Evolutionary conservation across 2,797 vertebrate species (phyloP).

Genomic region (Poeciliopsis paucimaculata): DNA sequence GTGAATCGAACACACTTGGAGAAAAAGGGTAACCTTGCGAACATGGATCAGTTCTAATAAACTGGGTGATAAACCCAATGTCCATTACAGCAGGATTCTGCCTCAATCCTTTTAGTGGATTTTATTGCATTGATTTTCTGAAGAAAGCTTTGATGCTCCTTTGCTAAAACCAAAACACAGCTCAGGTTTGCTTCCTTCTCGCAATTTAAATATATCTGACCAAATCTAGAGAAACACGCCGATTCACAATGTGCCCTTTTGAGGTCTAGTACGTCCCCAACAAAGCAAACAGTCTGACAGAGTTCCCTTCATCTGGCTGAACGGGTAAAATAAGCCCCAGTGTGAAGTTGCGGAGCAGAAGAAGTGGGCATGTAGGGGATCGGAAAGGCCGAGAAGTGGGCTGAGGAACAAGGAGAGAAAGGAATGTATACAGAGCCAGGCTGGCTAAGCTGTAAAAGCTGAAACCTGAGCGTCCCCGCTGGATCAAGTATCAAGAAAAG

Average conservation of each 20-base stretch:
- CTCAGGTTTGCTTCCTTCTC: constrained; percentile 26
- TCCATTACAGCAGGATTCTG: not conserved
- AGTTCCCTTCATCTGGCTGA: constrained; percentile 95
- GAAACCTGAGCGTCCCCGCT: constrained; percentile 90
- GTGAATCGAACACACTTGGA: not conserved
- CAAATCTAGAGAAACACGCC: constrained; percentile 34
- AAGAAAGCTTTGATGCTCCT: constrained; percentile 25
- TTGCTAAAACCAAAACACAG: constrained; percentile 25
- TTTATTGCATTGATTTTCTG: constrained; percentile 11
- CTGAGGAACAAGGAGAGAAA: constrained; percentile 88
- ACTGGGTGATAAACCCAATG: not conserved
- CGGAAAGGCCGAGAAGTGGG: constrained; percentile 83
- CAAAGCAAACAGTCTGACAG: constrained; percentile 90
- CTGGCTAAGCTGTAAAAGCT: constrained; percentile 99
- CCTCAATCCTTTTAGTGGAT: not conserved
- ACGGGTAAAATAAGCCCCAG: constrained; percentile 93
- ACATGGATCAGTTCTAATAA: not conserved
- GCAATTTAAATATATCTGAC: constrained; percentile 56
- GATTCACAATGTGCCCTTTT: constrained; percentile 88
- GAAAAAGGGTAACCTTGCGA: not conserved
- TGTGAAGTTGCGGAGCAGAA: constrained; percentile 94
- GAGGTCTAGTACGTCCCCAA: constrained; percentile 85
- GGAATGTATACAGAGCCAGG: constrained; percentile 99
- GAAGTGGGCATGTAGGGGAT: constrained; percentile 75
- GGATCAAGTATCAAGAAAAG: constrained; percentile 99